phyloP scores from a whole-genome alignment of 2,888 invertebrate genomes.

The Lepidonotus clava region DNA sequence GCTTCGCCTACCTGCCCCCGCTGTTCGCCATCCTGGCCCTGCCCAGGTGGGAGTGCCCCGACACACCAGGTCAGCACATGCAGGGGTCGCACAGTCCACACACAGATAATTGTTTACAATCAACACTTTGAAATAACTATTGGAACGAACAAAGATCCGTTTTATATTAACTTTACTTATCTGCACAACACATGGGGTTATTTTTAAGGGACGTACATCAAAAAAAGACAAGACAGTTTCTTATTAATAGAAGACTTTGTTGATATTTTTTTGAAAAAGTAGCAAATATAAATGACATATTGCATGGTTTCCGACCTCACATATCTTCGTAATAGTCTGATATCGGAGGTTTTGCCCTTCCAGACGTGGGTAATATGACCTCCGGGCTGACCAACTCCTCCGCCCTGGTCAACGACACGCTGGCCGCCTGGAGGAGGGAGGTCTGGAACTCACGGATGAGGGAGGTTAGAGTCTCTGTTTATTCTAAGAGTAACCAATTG shows the following conservation, averaged over 20 bases:
- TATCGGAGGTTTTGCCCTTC: not conserved
- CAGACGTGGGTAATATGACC: not conserved
- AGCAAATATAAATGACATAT: not conserved
- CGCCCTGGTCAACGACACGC: not conserved
- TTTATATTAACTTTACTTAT: not conserved
- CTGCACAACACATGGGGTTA: not conserved
- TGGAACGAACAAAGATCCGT: not conserved
- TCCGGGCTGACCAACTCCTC: not conserved
- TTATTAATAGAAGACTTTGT: not conserved
- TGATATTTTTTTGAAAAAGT: not conserved
- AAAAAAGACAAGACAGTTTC: not conserved
- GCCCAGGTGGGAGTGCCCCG: constrained; percentile 61
- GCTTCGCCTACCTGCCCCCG: constrained; percentile 75
- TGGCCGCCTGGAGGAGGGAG: not conserved
- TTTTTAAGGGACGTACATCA: not conserved
- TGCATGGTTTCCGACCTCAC: not conserved
- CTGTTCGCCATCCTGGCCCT: constrained; percentile 70
- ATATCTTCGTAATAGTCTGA: no score
- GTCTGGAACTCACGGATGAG: not conserved
- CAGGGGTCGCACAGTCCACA: not conserved
- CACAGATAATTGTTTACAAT: not conserved
- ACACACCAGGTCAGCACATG: not conserved
- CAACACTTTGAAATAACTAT: not conserved
- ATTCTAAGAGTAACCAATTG: no score
- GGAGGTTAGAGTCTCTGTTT: not conserved